Percentiles rank a stretch among this genome's conserved stretches.
Conservation (phyloP, 2,888 invertebrate genomes). For the Leucophora obtusa region DNA sequence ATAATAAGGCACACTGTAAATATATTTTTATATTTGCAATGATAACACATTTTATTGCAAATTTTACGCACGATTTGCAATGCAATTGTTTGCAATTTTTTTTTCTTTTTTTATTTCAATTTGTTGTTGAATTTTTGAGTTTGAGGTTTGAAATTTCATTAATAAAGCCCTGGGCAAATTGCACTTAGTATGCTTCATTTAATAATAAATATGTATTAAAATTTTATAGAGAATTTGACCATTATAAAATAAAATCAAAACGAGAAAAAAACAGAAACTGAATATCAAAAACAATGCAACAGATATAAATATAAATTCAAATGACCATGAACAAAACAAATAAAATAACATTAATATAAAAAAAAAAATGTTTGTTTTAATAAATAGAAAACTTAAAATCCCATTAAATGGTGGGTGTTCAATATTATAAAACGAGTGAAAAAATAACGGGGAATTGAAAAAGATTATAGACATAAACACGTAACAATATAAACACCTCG, state of each 20-base stretch:
- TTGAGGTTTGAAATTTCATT: slow-evolving; percentile 41
- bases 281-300: background rate
- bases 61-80: slow-evolving; percentile 55
- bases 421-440: background rate
- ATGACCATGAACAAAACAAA: slow-evolving; percentile 8
- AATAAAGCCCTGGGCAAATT: slow-evolving; percentile 50
- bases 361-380: slow-evolving; percentile 11
- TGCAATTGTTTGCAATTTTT: slow-evolving; percentile 55
- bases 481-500: slow-evolving; percentile 47
- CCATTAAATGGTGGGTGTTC: slow-evolving; percentile 21
- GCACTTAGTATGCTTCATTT: slow-evolving; percentile 59
- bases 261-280: background rate
- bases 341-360: background rate
- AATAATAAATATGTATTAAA: slow-evolving; percentile 24
- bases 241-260: slow-evolving; percentile 37
- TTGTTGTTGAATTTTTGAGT: slow-evolving; percentile 11
- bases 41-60: slow-evolving; percentile 12
- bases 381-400: slow-evolving; percentile 31
- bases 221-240: slow-evolving; percentile 36
- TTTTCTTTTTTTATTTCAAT: background rate
- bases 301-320: background rate
- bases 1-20: no score
- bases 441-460: slow-evolving; percentile 4
- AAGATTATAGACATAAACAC: slow-evolving; percentile 33
- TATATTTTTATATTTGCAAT: no score